Evolutionary conservation across 2,113 vertebrate genomes (phyloP).

Genomic region (Dipodomys spectabilis): DNA sequence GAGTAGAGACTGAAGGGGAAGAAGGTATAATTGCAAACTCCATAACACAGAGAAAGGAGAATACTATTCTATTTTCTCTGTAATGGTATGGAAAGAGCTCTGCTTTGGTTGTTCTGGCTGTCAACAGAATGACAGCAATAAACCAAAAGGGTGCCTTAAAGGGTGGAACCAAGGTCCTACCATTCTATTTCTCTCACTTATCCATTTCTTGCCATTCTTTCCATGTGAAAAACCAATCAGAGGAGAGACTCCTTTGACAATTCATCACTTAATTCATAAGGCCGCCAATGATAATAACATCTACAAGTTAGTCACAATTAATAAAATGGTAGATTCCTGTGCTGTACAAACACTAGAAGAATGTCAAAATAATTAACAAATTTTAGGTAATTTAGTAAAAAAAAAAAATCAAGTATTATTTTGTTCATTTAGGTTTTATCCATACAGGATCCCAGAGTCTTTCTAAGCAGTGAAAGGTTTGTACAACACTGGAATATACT

Average conservation of each 20-base stretch:
- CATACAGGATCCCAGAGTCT: not conserved
- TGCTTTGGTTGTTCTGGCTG: not conserved
- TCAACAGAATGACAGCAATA: not conserved
- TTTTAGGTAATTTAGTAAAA: not conserved
- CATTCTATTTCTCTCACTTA: not conserved
- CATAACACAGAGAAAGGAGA: not conserved
- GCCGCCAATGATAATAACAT: no score
- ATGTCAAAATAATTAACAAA: not conserved
- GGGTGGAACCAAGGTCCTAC: no score
- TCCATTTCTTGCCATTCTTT: not conserved
- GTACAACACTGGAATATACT: not conserved
- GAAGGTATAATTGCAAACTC: not conserved
- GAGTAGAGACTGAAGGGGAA: not conserved
- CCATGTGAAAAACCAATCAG: not conserved
- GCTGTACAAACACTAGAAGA: not conserved
- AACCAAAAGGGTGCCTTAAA: not conserved
- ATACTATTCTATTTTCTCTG: not conserved
- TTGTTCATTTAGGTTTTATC: not conserved
- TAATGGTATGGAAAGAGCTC: not conserved
- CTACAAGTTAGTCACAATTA: not conserved
- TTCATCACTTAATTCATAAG: not conserved
- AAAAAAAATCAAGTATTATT: no score
- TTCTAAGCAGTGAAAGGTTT: not conserved
- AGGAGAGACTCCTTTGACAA: not conserved
- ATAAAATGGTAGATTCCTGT: not conserved